These are phyloP conservation scores for Cartodere bifasciata DNA, from an alignment of 2,888 invertebrate species.

Conservation along the genomic window DNA sequence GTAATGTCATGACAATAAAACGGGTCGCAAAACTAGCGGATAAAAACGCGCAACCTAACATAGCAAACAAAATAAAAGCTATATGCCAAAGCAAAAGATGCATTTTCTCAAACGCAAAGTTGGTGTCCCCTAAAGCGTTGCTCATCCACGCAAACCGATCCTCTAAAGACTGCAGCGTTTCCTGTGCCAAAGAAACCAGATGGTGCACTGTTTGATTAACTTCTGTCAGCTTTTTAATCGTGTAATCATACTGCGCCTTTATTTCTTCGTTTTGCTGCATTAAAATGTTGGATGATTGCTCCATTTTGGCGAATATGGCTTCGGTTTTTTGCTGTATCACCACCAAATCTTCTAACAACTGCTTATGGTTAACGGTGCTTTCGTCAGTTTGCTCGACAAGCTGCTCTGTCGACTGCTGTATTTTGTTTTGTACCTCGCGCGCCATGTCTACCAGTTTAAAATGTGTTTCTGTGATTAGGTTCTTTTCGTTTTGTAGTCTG, in stretches of 20 bases:
- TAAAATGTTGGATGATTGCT: slow-evolving; percentile 33
- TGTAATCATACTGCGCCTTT: slow-evolving; percentile 36
- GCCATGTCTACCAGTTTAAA: slow-evolving; percentile 41
- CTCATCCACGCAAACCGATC: slow-evolving; percentile 29
- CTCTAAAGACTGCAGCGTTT: slow-evolving; percentile 29
- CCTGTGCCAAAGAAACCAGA: slow-evolving; percentile 27
- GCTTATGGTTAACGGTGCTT: slow-evolving; percentile 39
- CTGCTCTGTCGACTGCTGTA: slow-evolving; percentile 41
- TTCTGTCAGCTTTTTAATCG: slow-evolving; percentile 37
- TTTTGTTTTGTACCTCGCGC: slow-evolving; percentile 39
- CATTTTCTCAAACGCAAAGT: slow-evolving; percentile 29
- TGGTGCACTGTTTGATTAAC: slow-evolving; percentile 40
- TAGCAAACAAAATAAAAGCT: slow-evolving; percentile 26
- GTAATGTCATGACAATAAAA: slow-evolving; percentile 24
- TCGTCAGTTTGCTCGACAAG: slow-evolving; percentile 37
- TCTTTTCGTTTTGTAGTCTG: slow-evolving; percentile 44
- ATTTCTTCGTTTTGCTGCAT: slow-evolving; percentile 37
- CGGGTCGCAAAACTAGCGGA: slow-evolving; percentile 25
- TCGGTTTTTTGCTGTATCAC: slow-evolving; percentile 41
- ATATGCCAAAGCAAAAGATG: slow-evolving; percentile 30
- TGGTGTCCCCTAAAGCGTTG: slow-evolving; percentile 32
- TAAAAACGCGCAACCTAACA: slow-evolving; percentile 32
- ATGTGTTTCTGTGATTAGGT: slow-evolving; percentile 45
- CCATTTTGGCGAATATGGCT: slow-evolving; percentile 43
- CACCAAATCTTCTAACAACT: slow-evolving; percentile 41